Evolutionary conservation across 2,888 invertebrate genomes (phyloP), one percentile per base, ranked within the genome.

Genomic region (Horisme vitalbata): DNA sequence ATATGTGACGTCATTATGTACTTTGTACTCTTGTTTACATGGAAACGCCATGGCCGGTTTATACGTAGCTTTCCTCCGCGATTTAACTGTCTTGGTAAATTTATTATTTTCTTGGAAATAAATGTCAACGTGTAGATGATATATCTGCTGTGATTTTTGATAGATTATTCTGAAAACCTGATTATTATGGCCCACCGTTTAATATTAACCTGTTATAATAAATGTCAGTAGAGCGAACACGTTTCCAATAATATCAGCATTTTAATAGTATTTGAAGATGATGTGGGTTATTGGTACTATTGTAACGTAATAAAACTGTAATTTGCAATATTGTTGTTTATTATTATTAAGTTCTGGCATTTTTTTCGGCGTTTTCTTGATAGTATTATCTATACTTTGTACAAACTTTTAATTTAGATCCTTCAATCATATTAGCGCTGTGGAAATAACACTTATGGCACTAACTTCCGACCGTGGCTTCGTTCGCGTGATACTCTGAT

Each of bases 1-100:
- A 45, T 37, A 18, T 15, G 33, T 33, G 48, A 30, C 43, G 38
- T 43, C 43, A 37, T 27, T n/a, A 26, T n/a, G 13, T 34, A 41
- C 35, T 5, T 4, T 12, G 7, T n/a, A 6, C 2, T 9, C 1
- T 26, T 32, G 23, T 43, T 34, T 27, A 26, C 21, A 13, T 10
- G 15, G 13, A 31, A 32, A 45, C 27, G 18, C 8, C 20, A 33
- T 11, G 14, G 14, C 5, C n/a, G 15, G 4, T 7, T 7, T n/a
- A 28, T 10, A 35, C 8, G 14, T 11, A 12, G 24, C 35, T 37
- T 32, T 27, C 20, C 31, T 32, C 30, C 11, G 15, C 36, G 24
- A 13, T 26, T 36, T 15, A n/a, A 23, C 37, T 18, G 9, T 8
- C 13, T 30, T 23, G n/a, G n/a, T n/a, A n/a, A n/a, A n/a, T 28